Percentiles rank a stretch among this genome's conserved stretches.
Evolutionary conservation across 2,113 vertebrate genomes (phyloP).

Genomic region (Psittacus erithacus): DNA sequence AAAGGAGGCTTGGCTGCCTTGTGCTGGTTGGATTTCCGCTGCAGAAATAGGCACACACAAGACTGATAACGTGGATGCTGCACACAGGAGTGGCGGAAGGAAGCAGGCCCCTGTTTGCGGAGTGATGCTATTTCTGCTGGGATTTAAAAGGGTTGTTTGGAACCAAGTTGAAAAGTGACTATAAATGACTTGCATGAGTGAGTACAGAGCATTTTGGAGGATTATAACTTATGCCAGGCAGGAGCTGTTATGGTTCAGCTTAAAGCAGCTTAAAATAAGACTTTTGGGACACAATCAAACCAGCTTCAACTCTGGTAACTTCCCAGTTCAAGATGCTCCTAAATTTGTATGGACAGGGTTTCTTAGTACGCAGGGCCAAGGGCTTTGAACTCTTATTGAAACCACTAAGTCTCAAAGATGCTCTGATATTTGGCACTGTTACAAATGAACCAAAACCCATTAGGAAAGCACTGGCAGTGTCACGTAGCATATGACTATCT

Average conservation of each 20-base stretch:
- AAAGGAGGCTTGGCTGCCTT: neutral
- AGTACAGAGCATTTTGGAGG: constrained; percentile 6
- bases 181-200: constrained; percentile 35
- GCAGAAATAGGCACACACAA: neutral
- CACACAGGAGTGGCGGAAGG: neutral
- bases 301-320: constrained; percentile 20
- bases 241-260: constrained; percentile 32
- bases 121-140: constrained; percentile 12
- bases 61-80: neutral
- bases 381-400: neutral
- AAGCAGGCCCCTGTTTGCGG: constrained; percentile 23
- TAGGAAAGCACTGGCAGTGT: neutral
- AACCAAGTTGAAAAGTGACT: constrained; percentile 7
- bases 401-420: neutral
- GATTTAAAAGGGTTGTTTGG: constrained; percentile 12
- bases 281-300: constrained; percentile 46
- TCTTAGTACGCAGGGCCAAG: neutral
- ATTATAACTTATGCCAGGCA: constrained; percentile 61
- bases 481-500: neutral
- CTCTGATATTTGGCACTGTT: neutral
- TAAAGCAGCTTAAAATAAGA: constrained; percentile 45
- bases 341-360: neutral
- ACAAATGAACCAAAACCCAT: neutral
- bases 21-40: neutral
- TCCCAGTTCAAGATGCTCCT: neutral